phyloP scores from a whole-genome alignment of 2,888 invertebrate genomes.

The Meta bourneti region DNA sequence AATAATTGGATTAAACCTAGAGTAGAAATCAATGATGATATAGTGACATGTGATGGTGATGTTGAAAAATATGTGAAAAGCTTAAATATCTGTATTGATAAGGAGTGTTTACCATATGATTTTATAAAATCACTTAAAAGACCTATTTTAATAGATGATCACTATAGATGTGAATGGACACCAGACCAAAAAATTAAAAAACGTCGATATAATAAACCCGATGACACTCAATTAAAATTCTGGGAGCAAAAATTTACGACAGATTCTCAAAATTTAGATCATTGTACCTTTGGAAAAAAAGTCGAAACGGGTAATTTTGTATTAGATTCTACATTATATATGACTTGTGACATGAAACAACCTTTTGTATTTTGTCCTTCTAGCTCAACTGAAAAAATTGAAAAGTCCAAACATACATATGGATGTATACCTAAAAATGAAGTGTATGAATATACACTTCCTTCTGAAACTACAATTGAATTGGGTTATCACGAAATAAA shows the following conservation, averaged over 20 bases:
- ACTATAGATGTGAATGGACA: not conserved
- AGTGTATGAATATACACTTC: not conserved
- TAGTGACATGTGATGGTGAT: not conserved
- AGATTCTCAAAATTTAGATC: not conserved
- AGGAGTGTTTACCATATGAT: not conserved
- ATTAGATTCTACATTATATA: constrained; percentile 30
- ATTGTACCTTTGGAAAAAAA: not conserved
- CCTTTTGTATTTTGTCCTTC: constrained; percentile 49
- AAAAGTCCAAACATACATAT: not conserved
- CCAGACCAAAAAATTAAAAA: not conserved
- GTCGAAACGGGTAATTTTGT: constrained; percentile 39
- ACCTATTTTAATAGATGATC: constrained; percentile 12
- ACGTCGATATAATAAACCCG: not conserved
- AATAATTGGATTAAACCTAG: constrained; percentile 41
- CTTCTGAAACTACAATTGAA: too few species aligned
- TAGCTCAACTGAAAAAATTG: constrained; percentile 1
- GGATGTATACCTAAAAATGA: constrained; percentile 4
- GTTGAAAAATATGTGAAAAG: not conserved
- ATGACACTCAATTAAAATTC: not conserved
- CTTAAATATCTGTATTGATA: constrained; percentile 8
- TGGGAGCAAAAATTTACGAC: constrained; percentile 16
- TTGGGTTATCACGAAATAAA: not conserved
- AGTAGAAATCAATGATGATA: too few species aligned
- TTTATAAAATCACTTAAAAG: constrained; percentile 23
- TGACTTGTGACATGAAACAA: constrained; percentile 3